These are phyloP conservation scores for Otolemur crassicaudatus DNA, from an alignment of 2,797 vertebrate species.

Conservation along the genomic window DNA sequence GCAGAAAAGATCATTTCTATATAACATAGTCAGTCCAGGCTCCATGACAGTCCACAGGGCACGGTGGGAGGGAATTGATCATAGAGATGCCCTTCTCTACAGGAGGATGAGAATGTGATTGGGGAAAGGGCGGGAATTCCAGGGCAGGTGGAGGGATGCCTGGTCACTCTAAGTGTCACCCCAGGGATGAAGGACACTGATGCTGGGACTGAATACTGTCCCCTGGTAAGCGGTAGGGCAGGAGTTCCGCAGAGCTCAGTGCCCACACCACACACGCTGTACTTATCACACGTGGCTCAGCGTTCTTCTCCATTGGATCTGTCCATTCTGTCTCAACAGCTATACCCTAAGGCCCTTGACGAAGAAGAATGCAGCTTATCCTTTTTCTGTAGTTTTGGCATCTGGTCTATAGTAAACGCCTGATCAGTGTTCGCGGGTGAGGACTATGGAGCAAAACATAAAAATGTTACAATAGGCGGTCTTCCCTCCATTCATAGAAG, in stretches of 20 bases:
- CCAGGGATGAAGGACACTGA: background rate
- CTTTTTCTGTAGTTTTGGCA: conserved; percentile 6
- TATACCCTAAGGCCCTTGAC: background rate
- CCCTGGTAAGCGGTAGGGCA: background rate
- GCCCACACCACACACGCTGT: background rate
- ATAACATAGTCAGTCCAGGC: background rate
- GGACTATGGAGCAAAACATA: background rate
- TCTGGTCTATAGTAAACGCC: background rate
- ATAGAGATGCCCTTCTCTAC: background rate
- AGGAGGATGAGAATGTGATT: background rate
- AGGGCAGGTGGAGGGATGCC: background rate
- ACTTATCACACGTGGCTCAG: background rate
- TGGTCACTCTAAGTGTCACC: background rate
- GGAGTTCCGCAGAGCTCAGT: background rate
- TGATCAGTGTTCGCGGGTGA: background rate
- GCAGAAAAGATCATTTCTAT: background rate
- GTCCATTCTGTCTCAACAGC: background rate
- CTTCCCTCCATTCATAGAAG: background rate
- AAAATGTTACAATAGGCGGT: background rate
- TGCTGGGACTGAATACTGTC: too few species aligned
- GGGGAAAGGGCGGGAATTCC: background rate
- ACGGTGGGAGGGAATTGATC: background rate
- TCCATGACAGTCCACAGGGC: background rate
- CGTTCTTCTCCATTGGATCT: background rate
- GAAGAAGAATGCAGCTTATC: background rate